Conservation (phyloP, 1,140 invertebrate genomes). For the Plectrocnemia conspersa region DNA sequence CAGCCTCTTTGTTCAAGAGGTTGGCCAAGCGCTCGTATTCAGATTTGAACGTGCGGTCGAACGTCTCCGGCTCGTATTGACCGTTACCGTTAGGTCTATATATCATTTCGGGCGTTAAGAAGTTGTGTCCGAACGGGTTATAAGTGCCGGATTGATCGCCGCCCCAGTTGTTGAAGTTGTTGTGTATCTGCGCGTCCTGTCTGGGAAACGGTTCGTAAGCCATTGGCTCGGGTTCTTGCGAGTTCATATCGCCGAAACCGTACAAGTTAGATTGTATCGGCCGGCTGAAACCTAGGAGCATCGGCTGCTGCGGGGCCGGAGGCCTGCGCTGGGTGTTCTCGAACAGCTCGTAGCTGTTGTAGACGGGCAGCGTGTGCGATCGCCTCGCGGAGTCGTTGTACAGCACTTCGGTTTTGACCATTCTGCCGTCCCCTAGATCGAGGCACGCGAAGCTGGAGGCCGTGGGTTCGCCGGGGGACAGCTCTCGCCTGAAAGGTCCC, state of each 20-base stretch:
- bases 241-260: too few species aligned
- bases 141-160: conserved; percentile 77
- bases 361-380: conserved; percentile 3
- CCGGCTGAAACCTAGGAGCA: neutral
- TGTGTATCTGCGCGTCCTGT: too few species aligned
- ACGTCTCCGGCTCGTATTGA: conserved; percentile 37
- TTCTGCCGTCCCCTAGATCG: neutral
- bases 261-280: too few species aligned
- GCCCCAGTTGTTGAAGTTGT: conserved; percentile 75
- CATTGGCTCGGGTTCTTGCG: too few species aligned
- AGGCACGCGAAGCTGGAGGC: too few species aligned
- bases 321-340: neutral
- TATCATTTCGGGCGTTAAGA: conserved; percentile 32
- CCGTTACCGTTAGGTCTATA: conserved; percentile 14
- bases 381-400: neutral
- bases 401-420: neutral
- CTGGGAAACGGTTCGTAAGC: too few species aligned
- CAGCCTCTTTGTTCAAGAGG: conserved; percentile 35
- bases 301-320: neutral
- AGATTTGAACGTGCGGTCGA: conserved; percentile 33
- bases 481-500: too few species aligned
- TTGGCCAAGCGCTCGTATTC: conserved; percentile 1
- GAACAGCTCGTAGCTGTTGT: conserved; percentile 18
- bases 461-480: neutral
- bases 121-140: conserved; percentile 65